Conservation (phyloP, 2,797 vertebrate species). For the Cetoscarus ocellatus region DNA sequence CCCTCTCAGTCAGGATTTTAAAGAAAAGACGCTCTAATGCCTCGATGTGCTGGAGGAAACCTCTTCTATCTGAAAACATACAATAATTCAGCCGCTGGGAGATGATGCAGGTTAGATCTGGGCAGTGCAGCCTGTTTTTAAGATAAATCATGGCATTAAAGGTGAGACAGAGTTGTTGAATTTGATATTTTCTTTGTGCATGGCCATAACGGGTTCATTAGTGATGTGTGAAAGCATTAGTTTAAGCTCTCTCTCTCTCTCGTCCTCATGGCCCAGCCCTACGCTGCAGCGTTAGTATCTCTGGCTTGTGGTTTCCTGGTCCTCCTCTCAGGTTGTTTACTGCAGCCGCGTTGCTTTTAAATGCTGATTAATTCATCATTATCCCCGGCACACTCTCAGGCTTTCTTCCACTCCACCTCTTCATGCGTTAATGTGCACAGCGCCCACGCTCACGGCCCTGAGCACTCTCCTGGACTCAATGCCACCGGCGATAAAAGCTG, state of each 20-base stretch:
- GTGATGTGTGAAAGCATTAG: too few species aligned
- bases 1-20: constrained; percentile 22
- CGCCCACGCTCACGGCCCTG: constrained; percentile 5
- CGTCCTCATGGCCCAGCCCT: too few species aligned
- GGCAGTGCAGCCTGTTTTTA: too few species aligned
- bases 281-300: not conserved
- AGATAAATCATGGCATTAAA: too few species aligned
- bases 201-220: too few species aligned
- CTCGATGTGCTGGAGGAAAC: too few species aligned
- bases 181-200: too few species aligned
- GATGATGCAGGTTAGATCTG: too few species aligned
- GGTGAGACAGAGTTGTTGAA: too few species aligned
- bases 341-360: not conserved
- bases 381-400: not conserved
- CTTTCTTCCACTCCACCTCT: constrained; percentile 1
- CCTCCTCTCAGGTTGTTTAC: constrained; percentile 14
- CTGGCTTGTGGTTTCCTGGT: not conserved
- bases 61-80: too few species aligned
- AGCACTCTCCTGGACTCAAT: constrained; percentile 21
- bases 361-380: constrained; percentile 7
- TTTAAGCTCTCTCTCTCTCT: too few species aligned
- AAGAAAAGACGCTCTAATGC: constrained; percentile 8
- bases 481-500: constrained; percentile 47
- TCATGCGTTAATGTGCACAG: constrained; percentile 7
- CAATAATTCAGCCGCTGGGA: too few species aligned